These are phyloP conservation scores for Kuschelorhynchus macadamiae DNA, from an alignment of 2,888 invertebrate genomes.

Conservation along the genomic window DNA sequence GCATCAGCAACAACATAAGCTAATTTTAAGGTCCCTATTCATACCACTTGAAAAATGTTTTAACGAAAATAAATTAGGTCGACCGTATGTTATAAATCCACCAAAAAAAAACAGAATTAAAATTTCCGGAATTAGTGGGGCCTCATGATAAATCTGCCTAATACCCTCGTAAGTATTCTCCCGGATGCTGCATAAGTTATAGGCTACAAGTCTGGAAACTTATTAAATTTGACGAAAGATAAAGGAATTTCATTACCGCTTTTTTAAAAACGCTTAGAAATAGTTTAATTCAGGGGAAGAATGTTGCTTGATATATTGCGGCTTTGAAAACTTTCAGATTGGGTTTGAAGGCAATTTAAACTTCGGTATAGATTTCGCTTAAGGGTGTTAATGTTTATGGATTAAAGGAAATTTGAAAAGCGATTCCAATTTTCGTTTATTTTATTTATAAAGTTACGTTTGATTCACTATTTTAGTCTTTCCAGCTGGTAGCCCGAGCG, in stretches of 20 bases:
- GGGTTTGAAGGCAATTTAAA: not conserved
- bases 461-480: no score
- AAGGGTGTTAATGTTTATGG: not conserved
- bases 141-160: slow-evolving; percentile 32
- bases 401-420: no score
- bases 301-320: not conserved
- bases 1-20: no score
- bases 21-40: no score
- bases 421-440: no score
- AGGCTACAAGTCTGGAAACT: slow-evolving; percentile 37
- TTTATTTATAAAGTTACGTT: no score
- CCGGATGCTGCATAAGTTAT: slow-evolving; percentile 24
- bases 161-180: slow-evolving; percentile 20
- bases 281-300: not conserved
- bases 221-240: slow-evolving; percentile 43
- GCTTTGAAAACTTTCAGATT: slow-evolving; percentile 2
- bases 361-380: not conserved
- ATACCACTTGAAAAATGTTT: no score
- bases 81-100: no score
- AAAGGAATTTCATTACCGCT: slow-evolving; percentile 42
- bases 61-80: no score
- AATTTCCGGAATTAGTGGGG: slow-evolving; percentile 14
- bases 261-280: slow-evolving; percentile 31
- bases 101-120: no score
- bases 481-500: no score